Base-by-base conservation (phyloP, 2,888 invertebrate species). In the Mayetiola destructor region DNA sequence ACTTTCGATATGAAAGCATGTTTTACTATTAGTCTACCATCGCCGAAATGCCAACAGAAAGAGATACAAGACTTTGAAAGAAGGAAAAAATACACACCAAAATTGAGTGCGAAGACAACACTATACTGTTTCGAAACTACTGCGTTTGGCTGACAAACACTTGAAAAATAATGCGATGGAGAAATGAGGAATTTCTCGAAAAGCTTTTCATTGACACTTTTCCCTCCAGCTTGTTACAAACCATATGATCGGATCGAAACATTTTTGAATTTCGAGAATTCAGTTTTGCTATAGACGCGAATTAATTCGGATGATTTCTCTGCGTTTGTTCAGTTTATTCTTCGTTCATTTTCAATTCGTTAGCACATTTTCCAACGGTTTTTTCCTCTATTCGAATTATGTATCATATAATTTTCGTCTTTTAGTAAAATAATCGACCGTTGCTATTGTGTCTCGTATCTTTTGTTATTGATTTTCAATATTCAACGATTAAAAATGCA, bases 231-330 rank as follows among this genome's bases (percentile, higher is more conserved):
- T n/a, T n/a, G n/a, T n/a, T n/a, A n/a, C 12, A 48, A 48, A 48
- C 27, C 48, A 48, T 48, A 48, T 27, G 48, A 48, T 48, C 48
- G 6, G 5, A 48, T n/a, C 27, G 27, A 16, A 23, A 27, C 29
- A 48, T n/a, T 10, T n/a, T 42, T 27, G 23, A 39, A 20, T 21
- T 5, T 23, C 48, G 12, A 32, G 14, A 23, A 3, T 55, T 55
- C n/a, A 55, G 55, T 55, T 37, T 36, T 55, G 36, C 37, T 23
- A 37, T 23, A 55, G 39, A 36, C 55, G 55, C 37, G 37, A 37
- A 55, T 55, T 55, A 37, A 37, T 55, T 23, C 39, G 55, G 55
- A 55, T 55, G 36, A 27, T 37, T 23, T 55, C 27, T n/a, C 16
- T 55, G 27, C 37, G 48, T 48, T 48, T 27, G 27, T 48, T 48